These are phyloP conservation scores for Eupithecia pulchellata DNA, from an alignment of 2,888 invertebrate genomes.

Conservation along the genomic window DNA sequence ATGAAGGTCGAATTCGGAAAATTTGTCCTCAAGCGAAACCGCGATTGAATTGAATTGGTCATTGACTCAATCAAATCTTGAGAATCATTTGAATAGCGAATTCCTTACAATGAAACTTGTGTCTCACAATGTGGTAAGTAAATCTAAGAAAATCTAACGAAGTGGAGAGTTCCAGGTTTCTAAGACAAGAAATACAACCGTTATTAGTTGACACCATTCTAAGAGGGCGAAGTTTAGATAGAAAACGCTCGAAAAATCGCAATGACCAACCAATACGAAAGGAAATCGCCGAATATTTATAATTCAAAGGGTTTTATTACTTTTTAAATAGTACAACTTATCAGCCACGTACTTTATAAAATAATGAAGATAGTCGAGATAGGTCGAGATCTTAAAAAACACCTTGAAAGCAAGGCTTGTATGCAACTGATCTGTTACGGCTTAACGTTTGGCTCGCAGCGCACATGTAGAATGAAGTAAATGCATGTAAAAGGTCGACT, in stretches of 20 bases:
- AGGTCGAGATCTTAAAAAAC: too few relatives aligned
- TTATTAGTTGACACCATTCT: background rate
- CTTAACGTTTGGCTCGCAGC: background rate
- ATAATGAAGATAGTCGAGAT: background rate
- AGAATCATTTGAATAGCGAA: background rate
- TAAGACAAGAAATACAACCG: background rate
- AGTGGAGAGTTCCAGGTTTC: background rate
- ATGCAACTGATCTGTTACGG: slow-evolving; percentile 1
- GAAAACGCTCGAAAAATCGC: background rate
- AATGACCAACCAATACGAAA: background rate
- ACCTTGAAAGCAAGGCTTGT: slow-evolving; percentile 8
- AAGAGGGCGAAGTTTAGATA: background rate
- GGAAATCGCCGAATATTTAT: too few relatives aligned
- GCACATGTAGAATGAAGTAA: background rate
- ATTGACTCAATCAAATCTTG: background rate
- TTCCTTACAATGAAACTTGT: background rate
- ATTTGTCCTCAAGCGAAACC: background rate
- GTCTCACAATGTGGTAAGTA: background rate
- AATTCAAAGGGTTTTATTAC: too few relatives aligned
- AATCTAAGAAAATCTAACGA: background rate
- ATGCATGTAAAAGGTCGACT: background rate
- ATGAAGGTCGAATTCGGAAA: background rate
- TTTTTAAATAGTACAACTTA: background rate
- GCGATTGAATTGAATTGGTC: background rate
- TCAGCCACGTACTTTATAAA: background rate